Percentiles rank a stretch among this genome's conserved stretches.
phyloP scores from a whole-genome alignment of 2,888 invertebrate species.

The Chironomus riparius region DNA sequence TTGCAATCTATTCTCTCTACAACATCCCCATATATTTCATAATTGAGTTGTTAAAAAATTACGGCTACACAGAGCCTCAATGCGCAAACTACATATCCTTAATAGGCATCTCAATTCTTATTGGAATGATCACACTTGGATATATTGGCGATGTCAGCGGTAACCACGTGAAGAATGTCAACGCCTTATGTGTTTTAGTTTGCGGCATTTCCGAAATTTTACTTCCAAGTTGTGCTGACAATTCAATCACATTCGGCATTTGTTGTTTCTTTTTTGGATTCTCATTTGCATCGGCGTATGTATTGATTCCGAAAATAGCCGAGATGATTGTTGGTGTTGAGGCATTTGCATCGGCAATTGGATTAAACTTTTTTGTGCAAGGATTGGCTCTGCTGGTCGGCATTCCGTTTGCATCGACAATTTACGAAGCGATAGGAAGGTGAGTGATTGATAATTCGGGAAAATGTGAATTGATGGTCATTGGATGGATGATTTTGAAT shows the following conservation, averaged over 20 bases:
- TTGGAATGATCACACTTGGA: neutral
- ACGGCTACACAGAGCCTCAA: neutral
- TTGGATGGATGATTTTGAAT: no score
- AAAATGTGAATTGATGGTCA: no score
- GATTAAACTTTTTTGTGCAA: conserved; percentile 2
- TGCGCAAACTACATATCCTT: neutral
- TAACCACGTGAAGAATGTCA: neutral
- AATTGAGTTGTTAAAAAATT: neutral
- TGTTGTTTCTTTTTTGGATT: neutral
- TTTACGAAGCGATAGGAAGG: neutral
- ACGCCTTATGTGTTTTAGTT: neutral
- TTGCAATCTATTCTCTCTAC: neutral
- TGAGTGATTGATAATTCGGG: neutral
- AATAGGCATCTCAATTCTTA: neutral
- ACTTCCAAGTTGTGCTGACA: neutral
- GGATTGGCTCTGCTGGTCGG: neutral
- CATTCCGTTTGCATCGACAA: neutral
- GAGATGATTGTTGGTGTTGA: conserved; percentile 8
- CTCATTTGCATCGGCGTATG: conserved; percentile 2
- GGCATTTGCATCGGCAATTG: neutral
- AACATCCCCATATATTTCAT: neutral
- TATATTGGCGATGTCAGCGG: neutral
- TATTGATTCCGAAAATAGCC: neutral
- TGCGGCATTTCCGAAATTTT: neutral
- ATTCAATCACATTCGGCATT: neutral